Evolutionary conservation across 2,113 vertebrate genomes (phyloP).

Genomic region (Apteryx mantelli): DNA sequence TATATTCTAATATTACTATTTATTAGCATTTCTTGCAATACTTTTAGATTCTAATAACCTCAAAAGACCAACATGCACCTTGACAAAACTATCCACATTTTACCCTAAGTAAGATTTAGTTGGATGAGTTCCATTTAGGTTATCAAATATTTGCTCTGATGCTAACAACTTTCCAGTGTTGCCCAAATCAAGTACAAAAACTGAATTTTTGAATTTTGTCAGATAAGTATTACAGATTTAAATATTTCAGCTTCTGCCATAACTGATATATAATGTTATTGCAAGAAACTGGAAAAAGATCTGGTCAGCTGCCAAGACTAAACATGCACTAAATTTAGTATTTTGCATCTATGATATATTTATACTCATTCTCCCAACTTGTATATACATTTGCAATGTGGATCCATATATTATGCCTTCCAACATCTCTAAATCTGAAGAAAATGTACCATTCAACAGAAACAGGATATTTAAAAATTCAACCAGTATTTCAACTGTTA

Average conservation of each 20-base stretch:
- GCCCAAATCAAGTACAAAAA: too few relatives aligned
- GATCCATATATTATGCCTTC: not conserved
- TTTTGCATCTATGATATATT: not conserved
- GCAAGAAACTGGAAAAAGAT: not conserved
- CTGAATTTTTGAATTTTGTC: too few relatives aligned
- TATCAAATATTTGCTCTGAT: not conserved
- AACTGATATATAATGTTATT: not conserved
- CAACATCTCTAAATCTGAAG: not conserved
- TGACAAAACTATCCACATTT: not conserved
- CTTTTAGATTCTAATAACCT: not conserved
- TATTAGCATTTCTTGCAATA: not conserved
- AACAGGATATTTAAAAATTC: not conserved
- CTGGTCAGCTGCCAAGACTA: not conserved
- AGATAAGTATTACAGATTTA: not conserved
- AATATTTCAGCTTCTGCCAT: not conserved
- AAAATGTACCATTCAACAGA: not conserved
- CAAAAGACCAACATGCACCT: not conserved
- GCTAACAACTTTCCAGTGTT: not conserved
- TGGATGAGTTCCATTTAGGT: not conserved
- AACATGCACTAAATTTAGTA: not conserved
- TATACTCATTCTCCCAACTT: not conserved
- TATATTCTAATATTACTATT: not conserved
- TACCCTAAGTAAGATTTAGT: not conserved
- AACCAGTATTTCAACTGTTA: not conserved
- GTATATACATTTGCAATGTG: not conserved